Base-by-base conservation (phyloP, 1,140 invertebrate genomes). In the Zaprionus taronus region DNA sequence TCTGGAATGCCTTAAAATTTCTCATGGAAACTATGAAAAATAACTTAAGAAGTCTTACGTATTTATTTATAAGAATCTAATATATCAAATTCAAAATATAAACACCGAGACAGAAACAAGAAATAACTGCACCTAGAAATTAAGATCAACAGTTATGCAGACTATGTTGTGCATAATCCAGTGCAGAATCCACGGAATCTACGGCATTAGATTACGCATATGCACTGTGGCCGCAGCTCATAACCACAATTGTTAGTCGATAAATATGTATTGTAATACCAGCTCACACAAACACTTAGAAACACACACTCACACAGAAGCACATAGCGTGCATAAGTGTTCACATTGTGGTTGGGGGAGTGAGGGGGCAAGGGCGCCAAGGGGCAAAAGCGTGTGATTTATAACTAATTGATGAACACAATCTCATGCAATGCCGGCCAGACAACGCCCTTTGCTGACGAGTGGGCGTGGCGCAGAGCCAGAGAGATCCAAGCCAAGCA, bases 401-500 rank as follows among this genome's bases (percentile, higher is more conserved):
- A 83, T 82, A 86, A 87, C 83, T 87, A 86, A 86, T 86, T 86
- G 80, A 86, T 83, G 83, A 86, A 82, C 83, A 82, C 75, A 86
- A 85, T 82, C 20, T 70, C 75, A 66, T 77, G 80, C 76, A 86
- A 76, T 64, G 60, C 15, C 49, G 55, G 34, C 9, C 69, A 44
- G 28, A 56, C 47, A 14, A 68, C 77, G 72, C 69, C 77, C 66
- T 64, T 60, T 72, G 63, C 68, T 75, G 66, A 75, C 61, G 44
- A 72, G 49, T 64, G 80, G 71, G 73, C 55, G 77, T 77, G 44
- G 28, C 44, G 17, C 47, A 51, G 1, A 47, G n/a, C 15, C n/a
- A 51, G 47, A 51, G 47, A 11, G 22, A 20, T 22, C 3, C 4
- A 7, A 5, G 28, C 65, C 17, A 41, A n/a, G 38, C 38, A 41